Conservation (phyloP, 2,113 vertebrate species). For the Pyxicephalus adspersus region DNA sequence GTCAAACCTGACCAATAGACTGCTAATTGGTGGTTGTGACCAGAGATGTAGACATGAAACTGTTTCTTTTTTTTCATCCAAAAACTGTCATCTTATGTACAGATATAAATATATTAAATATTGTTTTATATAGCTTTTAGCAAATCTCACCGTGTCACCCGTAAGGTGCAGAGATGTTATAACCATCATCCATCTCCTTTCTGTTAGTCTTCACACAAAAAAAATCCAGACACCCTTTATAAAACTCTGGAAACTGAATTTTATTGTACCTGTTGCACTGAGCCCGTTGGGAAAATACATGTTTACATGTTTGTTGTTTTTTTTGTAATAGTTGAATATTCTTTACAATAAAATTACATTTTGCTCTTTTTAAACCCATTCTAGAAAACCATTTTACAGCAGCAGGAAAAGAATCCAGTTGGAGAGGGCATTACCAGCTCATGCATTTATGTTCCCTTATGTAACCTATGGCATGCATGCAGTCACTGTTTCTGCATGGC, state of each 20-base stretch:
- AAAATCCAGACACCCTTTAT: conserved; percentile 19
- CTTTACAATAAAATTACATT: conserved; percentile 44
- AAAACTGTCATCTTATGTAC: too few species aligned
- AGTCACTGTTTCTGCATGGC: conserved; percentile 12
- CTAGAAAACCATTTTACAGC: conserved; percentile 40
- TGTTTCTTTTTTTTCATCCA: too few species aligned
- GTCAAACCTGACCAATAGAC: too few species aligned
- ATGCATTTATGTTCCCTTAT: conserved; percentile 26
- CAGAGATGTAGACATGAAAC: too few species aligned
- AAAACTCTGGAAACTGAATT: conserved; percentile 21
- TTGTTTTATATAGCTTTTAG: too few species aligned
- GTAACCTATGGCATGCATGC: conserved; percentile 49
- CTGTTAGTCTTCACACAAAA: too few species aligned
- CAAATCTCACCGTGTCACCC: too few species aligned
- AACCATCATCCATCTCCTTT: too few species aligned
- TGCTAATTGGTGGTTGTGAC: too few species aligned
- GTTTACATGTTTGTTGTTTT: conserved; percentile 36
- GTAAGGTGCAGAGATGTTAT: too few species aligned
- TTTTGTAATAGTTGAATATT: conserved; percentile 34
- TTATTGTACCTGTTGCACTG: conserved; percentile 30
- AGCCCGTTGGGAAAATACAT: conserved; percentile 26
- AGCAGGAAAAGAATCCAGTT: conserved; percentile 20
- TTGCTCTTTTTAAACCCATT: conserved; percentile 16
- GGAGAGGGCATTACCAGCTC: conserved; percentile 39
- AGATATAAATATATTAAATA: too few species aligned